phyloP scores from a whole-genome alignment of 2,888 invertebrate species.

The Meghimatium bilineatum region DNA sequence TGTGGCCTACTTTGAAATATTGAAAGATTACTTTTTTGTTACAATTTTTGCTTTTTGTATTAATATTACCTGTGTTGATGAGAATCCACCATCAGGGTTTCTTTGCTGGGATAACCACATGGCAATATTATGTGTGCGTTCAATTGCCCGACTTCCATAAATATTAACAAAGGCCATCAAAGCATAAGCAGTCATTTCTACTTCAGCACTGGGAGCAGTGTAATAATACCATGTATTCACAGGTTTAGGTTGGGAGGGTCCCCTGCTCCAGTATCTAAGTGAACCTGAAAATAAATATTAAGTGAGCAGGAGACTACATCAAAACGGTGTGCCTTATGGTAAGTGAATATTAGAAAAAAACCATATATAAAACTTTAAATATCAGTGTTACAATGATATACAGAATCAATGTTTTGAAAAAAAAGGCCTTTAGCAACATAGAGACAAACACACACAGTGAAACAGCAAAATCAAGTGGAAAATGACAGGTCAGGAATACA shows the following conservation, averaged over 20 bases:
- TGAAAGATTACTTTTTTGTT: too few species aligned
- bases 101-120: conserved; percentile 86
- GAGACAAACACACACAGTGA: too few species aligned
- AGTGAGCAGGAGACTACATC: too few species aligned
- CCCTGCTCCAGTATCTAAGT: conserved; percentile 85
- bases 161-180: conserved; percentile 82
- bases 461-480: too few species aligned
- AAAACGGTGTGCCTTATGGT: neutral
- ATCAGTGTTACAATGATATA: too few species aligned
- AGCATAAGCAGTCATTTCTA: conserved; percentile 93
- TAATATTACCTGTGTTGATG: conserved; percentile 75
- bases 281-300: conserved; percentile 77
- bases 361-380: neutral
- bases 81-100: conserved; percentile 81
- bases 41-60: too few species aligned
- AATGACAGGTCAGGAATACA: too few species aligned
- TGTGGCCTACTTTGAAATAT: too few species aligned
- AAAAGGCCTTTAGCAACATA: too few species aligned
- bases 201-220: conserved; percentile 84
- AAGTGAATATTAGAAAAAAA: neutral
- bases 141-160: conserved; percentile 70
- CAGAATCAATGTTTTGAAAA: too few species aligned
- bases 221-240: conserved; percentile 67
- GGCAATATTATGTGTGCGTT: conserved; percentile 80
- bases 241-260: conserved; percentile 48